A percentile compares a stretch with the other conserved stretches of the same genome.
phyloP scores from a whole-genome alignment of 37 sponge, comb jelly and placozoan species.

The Agelas oroides region DNA sequence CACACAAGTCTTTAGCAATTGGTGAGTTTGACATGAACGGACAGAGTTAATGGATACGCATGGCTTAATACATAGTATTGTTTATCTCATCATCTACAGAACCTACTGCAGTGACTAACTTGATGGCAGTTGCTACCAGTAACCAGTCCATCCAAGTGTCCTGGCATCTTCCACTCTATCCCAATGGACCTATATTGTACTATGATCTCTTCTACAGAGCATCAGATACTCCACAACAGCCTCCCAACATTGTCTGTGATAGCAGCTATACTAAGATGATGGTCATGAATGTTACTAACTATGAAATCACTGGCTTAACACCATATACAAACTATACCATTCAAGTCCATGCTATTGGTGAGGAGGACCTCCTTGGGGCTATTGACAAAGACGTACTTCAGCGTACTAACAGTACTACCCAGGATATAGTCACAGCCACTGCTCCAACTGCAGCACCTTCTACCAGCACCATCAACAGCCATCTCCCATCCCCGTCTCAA shows the following conservation, averaged over 20 bases:
- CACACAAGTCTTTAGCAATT: slow-evolving; percentile 6
- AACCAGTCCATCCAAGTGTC: slow-evolving; percentile 14
- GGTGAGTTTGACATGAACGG: slow-evolving; percentile 39
- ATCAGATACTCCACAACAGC: neutral
- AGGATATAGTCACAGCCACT: no score
- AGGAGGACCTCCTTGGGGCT: neutral
- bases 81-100: slow-evolving; percentile 31
- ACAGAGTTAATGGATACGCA: no score
- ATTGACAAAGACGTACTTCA: neutral
- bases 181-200: slow-evolving; percentile 36
- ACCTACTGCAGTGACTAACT: slow-evolving; percentile 18
- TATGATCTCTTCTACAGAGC: slow-evolving; percentile 39
- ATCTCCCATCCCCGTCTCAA: no score
- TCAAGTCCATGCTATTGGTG: slow-evolving; percentile 29
- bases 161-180: slow-evolving; percentile 44
- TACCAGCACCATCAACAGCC: neutral
- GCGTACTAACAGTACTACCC: neutral
- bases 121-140: neutral
- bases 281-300: neutral
- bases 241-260: neutral
- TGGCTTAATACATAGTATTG: no score
- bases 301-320: slow-evolving; percentile 1
- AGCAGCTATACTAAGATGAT: neutral
- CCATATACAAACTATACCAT: slow-evolving; percentile 30
- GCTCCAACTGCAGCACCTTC: neutral